Percentiles rank a stretch among this genome's conserved stretches.
Evolutionary conservation across 2,113 vertebrate genomes (phyloP).

Genomic region (Lonchura striata): DNA sequence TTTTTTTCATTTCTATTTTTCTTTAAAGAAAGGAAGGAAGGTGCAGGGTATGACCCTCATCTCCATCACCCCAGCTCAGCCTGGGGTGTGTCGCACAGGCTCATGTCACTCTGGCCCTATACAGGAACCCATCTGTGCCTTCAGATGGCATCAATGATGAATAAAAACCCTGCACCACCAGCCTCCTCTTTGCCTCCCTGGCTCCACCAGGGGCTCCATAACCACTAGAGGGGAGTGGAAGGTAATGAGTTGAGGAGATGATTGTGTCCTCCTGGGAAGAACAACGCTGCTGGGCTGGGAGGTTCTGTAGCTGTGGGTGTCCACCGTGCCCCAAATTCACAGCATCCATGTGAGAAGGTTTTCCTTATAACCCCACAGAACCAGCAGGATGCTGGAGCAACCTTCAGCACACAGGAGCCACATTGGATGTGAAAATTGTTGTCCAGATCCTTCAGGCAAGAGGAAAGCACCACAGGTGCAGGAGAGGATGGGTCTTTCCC

Average conservation of each 20-base stretch:
- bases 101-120: fast-evolving
- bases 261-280: neutral
- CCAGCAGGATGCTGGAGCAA: neutral
- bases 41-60: neutral
- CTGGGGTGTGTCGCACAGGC: neutral
- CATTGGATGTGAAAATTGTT: fast-evolving
- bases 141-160: neutral
- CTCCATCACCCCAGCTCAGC: neutral
- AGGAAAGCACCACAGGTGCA: neutral
- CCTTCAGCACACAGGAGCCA: neutral
- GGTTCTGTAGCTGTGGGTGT: neutral
- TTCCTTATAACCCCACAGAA: neutral
- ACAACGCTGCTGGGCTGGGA: fast-evolving
- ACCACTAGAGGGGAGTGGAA: slow-evolving; percentile 40
- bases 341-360: neutral
- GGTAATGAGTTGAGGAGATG: neutral
- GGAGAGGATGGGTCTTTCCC: neutral
- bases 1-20: neutral
- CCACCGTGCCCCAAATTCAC: neutral
- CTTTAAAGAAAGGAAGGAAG: neutral
- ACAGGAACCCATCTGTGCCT: neutral
- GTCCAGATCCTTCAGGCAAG: neutral
- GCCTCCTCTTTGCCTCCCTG: neutral
- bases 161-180: neutral
- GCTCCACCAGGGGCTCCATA: neutral